Evolutionary conservation across 2,113 vertebrate species (phyloP), one percentile per base, ranked within the genome.

Genomic region (Dipodomys merriami): DNA sequence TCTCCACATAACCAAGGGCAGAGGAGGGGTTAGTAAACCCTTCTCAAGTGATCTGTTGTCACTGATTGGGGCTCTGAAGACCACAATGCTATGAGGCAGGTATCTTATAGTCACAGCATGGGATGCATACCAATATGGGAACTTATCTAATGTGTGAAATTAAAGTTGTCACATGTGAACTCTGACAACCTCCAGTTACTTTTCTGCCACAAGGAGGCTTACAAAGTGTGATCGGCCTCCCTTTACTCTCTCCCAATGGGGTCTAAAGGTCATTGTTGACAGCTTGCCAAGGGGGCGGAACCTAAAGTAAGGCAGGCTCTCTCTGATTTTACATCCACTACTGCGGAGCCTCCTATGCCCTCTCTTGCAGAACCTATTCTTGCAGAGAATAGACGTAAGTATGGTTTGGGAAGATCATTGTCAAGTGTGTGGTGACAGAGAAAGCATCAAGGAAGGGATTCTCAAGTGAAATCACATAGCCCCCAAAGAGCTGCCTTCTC

Each of bases 341-440:
- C 23, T 9, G 44, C 29, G 46, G 62, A 71, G 25, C 19, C 18
- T 12, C 13, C 16, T 78, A 35, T 62, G 18, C 6, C 39, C 16
- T 90, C 57, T 39, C 27, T 25, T 12, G 12, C 0, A 7, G 39
- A 25, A 76, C 33, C 27, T 27, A 33, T 16, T 39, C 35, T 39
- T 39, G 35, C 4, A 44, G 5, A 74, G 35, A 89, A 25, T 3
- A 3, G 25, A 29, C 44, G 49, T 9, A 0, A 0, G 6, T 27
- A 27, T 6, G 12, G 0, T 80, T 90, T 73, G 67, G 19, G 64
- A 78, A 79, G 78, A 77, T 46, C 11, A 8, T 53, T 60, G 76
- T 46, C 18, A 0, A 1, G n/a, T 13, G 73, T 6, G 23, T 23
- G n/a, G 23, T 20, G 86, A 68, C 71, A 76, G 53, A 88, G 76